Evolutionary conservation across 2,797 vertebrate species (phyloP), one percentile per base, ranked within the genome.

Genomic region (Delichon dasypus): DNA sequence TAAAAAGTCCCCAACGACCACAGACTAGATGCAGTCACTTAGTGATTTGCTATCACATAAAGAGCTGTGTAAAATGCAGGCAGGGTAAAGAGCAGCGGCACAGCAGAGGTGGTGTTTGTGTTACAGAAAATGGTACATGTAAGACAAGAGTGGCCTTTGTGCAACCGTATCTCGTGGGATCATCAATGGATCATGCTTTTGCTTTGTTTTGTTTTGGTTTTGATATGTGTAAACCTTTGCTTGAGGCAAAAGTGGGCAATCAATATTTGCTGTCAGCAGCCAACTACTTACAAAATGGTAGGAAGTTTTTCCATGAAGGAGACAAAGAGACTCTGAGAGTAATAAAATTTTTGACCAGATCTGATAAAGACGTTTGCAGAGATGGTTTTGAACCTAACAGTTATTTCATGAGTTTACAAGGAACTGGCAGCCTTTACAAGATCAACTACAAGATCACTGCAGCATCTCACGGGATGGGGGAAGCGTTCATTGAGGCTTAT

Each of bases 191-290:
- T 85, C 75, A 87, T 51, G 72, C 42, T 54, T 95, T 95, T 90
- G 71, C 62, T 88, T 86, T 90, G 85, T 54, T 96, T 93, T 77
- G 61, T 0, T 93, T 89, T 88, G 68, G 47, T 95, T 95, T 91
- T 94, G 65, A 71, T 89, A 44, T 67, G 45, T 77, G 42, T 40
- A 95, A 93, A 57, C 54, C 47, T 89, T 83, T 77, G 60, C 90
- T 93, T 88, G 53, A 89, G 71, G 86, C 84, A 92, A 74, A 85
- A 79, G 65, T 22, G 85, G 11, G 26, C 50, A 92, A 94, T 94
- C 92, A 58, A 89, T 96, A 95, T 51, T 68, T 85, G 45, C 88
- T 90, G 74, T 87, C 57, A 92, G 67, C 53, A 65, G 65, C 50
- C 81, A 74, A 19, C 57, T 85, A 30, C 85, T 84, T 38, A 88